These are phyloP conservation scores for Neoascia interrupta DNA, from an alignment of 2,888 invertebrate species.

Conservation along the genomic window DNA sequence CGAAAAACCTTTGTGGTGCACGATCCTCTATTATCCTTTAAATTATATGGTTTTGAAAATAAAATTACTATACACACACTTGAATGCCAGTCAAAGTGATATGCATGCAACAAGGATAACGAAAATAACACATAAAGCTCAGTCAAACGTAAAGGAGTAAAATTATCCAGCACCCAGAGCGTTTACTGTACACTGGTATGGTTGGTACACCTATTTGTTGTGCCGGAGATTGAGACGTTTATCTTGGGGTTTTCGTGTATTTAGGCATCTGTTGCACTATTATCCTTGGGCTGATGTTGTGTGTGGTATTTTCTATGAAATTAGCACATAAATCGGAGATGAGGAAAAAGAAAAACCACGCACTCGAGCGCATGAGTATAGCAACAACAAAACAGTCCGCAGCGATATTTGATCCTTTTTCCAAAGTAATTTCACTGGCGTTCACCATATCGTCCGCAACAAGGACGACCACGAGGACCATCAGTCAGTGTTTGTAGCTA, in stretches of 20 bases:
- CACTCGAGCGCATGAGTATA: conserved; percentile 26
- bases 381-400: neutral
- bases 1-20: conserved; percentile 53
- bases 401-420: conserved; percentile 50
- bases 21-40: conserved; percentile 63
- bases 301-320: conserved; percentile 49
- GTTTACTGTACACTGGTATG: neutral
- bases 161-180: conserved; percentile 28
- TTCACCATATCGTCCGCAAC: conserved; percentile 2
- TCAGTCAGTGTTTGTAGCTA: conserved; percentile 27
- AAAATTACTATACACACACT: conserved; percentile 50
- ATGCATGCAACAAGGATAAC: conserved; percentile 54
- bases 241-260: conserved; percentile 10
- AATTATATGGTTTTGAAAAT: conserved; percentile 63
- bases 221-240: conserved; percentile 56
- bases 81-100: conserved; percentile 51
- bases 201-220: too few species aligned
- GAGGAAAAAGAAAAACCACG: neutral
- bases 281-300: conserved; percentile 43
- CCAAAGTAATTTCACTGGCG: neutral
- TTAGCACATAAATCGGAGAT: conserved; percentile 45
- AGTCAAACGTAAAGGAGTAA: conserved; percentile 54
- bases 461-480: conserved; percentile 26
- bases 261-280: conserved; percentile 55
- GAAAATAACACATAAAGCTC: conserved; percentile 38